phyloP scores from a whole-genome alignment of 2,113 vertebrate genomes.

The Lasiurus borealis region DNA sequence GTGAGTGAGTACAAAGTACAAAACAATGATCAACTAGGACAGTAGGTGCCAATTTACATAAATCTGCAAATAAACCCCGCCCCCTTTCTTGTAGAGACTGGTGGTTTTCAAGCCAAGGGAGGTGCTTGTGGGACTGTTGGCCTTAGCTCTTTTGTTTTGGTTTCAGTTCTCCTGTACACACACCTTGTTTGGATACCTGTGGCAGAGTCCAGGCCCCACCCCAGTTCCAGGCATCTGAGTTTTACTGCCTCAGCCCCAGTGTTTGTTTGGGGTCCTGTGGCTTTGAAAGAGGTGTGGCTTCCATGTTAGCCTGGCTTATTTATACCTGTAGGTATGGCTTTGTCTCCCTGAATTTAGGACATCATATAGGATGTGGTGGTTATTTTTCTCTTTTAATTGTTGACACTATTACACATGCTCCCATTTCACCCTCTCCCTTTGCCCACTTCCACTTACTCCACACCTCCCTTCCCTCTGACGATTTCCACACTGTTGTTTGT shows the following conservation, averaged over 20 bases:
- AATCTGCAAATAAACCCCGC: not conserved
- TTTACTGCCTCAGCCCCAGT: not conserved
- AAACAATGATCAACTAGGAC: not conserved
- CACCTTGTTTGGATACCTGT: not conserved
- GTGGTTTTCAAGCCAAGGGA: not conserved
- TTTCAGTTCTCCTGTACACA: not conserved
- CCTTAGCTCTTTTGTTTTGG: not conserved
- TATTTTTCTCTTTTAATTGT: not conserved
- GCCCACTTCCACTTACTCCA: not conserved
- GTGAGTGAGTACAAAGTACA: not conserved
- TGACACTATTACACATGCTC: not conserved
- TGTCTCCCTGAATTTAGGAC: not conserved
- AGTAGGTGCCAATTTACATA: not conserved
- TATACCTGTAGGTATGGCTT: not conserved
- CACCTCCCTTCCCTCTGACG: not conserved
- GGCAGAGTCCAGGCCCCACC: not conserved
- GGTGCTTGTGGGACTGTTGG: not conserved
- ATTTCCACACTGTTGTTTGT: not conserved
- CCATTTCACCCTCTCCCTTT: not conserved
- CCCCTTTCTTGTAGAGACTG: not conserved
- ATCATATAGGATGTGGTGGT: not conserved
- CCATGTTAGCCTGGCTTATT: not conserved
- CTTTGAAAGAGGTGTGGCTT: not conserved
- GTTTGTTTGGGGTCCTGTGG: conserved; percentile 4
- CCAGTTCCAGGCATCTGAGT: not conserved